These are phyloP conservation scores for Characodon lateralis DNA, from an alignment of 2,797 vertebrate species.

Conservation along the genomic window DNA sequence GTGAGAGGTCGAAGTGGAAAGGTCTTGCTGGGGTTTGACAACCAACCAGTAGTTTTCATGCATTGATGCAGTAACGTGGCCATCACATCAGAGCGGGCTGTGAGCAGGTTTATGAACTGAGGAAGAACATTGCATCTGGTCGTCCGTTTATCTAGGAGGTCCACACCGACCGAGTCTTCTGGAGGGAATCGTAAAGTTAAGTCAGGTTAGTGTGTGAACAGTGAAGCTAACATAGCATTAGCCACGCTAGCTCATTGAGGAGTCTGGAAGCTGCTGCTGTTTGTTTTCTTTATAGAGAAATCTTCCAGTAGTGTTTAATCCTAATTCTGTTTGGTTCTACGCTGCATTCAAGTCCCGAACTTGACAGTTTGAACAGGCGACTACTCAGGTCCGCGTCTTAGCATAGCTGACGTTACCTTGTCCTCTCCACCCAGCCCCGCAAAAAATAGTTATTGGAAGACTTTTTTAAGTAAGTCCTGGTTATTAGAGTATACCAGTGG, in stretches of 20 bases:
- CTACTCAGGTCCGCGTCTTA: background rate
- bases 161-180: background rate
- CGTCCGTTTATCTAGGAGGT: background rate
- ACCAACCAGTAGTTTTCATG: constrained; percentile 15
- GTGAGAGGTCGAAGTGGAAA: constrained; percentile 71
- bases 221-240: constrained; percentile 42
- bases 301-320: background rate
- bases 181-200: constrained; percentile 32
- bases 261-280: constrained; percentile 23
- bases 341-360: background rate
- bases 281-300: background rate
- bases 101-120: background rate
- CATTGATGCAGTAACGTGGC: constrained; percentile 12
- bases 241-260: constrained; percentile 22
- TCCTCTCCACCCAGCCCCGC: background rate
- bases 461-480: background rate
- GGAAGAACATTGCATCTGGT: background rate
- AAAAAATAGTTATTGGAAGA: background rate
- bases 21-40: constrained; percentile 55
- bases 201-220: constrained; percentile 51
- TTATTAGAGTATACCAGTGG: rapidly evolving
- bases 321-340: background rate
- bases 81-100: background rate
- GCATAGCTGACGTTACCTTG: background rate
- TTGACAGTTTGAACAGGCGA: background rate